Evolutionary conservation across 2,797 vertebrate genomes (phyloP), one percentile per base, ranked within the genome.

Genomic region (Enteromius radiatus): DNA sequence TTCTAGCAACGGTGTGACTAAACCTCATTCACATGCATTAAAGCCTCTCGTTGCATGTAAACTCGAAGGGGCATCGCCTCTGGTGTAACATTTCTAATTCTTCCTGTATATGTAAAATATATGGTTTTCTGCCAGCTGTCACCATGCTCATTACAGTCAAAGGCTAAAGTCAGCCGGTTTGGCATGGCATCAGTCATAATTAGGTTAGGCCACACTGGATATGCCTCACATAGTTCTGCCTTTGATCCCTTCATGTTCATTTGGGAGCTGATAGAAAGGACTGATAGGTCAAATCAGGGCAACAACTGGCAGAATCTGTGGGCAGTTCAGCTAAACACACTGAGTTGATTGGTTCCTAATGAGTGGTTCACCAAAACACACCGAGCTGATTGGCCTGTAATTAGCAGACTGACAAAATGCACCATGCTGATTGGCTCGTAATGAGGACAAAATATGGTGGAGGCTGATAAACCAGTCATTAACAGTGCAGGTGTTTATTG

Each of bases 291-390:
- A 81, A 83, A 88, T 81, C 78, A 87, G 64, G 59, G 47, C 78
- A 75, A 73, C 73, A 67, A 71, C 70, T 81, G 61, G 69, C 56
- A 61, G 73, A 71, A 56, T 47, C 74, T 33, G 68, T 83, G 84
- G 86, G 82, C 12, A 76, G 80, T 61, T 23, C 15, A 33, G 70
- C 77, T 68, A 78, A 84, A 84, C 80, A 78, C 65, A 78, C 69
- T 36, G 43, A 71, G 79, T 77, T 87, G 84, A 88, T 87, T 87
- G 84, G 83, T 82, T 83, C 49, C 76, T 84, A 88, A 87, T 84
- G 84, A 84, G 70, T 2, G 68, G 76, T 65, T 86, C 77, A 86
- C 64, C 56, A 85, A 82, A 63, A 84, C 28, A 47, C 64, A 47
- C 65, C 31, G 70, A 79, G 59, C 84, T 84, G 82, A 74, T 75